These are phyloP conservation scores for Chitala chitala DNA, from an alignment of 2,113 vertebrate genomes.

Conservation along the genomic window DNA sequence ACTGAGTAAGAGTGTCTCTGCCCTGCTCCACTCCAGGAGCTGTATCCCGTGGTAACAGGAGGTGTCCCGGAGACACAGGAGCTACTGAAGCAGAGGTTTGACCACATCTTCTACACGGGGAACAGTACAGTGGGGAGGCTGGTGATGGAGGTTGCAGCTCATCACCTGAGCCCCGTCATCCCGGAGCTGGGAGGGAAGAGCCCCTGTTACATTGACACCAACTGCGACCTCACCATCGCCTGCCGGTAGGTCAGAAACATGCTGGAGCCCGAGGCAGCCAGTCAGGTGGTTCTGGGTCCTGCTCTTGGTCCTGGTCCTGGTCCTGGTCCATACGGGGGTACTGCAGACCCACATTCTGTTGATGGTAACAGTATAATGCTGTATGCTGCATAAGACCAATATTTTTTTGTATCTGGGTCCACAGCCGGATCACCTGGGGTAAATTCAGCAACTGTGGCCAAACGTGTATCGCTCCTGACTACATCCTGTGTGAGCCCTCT, in stretches of 20 bases:
- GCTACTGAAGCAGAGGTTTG: conserved; percentile 75
- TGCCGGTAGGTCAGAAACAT: conserved; percentile 68
- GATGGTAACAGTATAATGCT: no score
- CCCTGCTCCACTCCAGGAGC: conserved; percentile 56
- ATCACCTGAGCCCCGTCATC: conserved; percentile 81
- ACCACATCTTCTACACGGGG: conserved; percentile 89
- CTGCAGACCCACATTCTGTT: no score
- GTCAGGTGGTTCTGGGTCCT: no score
- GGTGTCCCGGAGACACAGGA: conserved; percentile 78
- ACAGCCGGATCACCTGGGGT: conserved; percentile 82
- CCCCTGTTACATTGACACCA: conserved; percentile 86
- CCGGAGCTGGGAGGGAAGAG: conserved; percentile 91
- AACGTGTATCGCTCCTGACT: conserved; percentile 89
- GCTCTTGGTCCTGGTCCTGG: no score
- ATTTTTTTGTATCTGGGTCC: background rate
- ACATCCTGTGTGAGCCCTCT: conserved; percentile 79
- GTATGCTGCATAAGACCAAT: background rate
- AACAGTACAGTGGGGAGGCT: conserved; percentile 69
- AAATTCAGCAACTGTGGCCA: conserved; percentile 90
- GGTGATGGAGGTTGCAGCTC: conserved; percentile 80
- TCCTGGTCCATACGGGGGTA: no score
- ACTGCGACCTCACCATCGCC: conserved; percentile 73
- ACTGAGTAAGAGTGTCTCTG: no score
- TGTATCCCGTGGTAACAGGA: conserved; percentile 76
- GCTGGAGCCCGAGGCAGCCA: no score